Base-by-base conservation (phyloP, 30 jellyfish, hydroid and myxozoan genomes). In the Mastigias papua region DNA sequence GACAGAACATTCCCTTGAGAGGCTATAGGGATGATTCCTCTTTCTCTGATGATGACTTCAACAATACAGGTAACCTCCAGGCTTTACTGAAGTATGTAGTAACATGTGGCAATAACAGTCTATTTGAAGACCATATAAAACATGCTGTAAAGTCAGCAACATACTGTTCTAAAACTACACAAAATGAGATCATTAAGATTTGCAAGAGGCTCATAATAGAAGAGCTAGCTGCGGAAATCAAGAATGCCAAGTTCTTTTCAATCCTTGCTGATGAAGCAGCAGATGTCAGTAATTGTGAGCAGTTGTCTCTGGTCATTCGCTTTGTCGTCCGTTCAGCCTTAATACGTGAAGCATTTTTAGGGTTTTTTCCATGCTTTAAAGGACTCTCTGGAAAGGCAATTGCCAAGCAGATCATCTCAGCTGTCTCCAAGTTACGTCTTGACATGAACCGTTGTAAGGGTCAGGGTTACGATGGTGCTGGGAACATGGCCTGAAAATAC, bases 391-490 rank as follows among this genome's bases (percentile, higher is more conserved):
- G 97, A 30, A 82, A 69, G 46, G 92, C 73, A 31, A 48, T 93
- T 34, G 70, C 86, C 23, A 48, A 87, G 17, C 57, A 69, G 73
- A 79, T 92, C 42, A 31, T 92, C 66, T 29, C 29, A 23, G 69
- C 69, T 32, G 33, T 84, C 64, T 37, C 54, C 25, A 84, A 15
- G 23, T 48, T 84, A 15, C 88, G 93, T 13, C 80, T 69, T 27
- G 88, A 80, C 48, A 69, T 86, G 35, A n/a, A 34, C 16, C 48
- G 6, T 34, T 86, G 98, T 48, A 37, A 91, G 33, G 94, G 94
- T 25, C 98, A 92, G 63, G 91, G 95, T 25, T 86, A 86, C 50
- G 95, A 92, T 86, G 94, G 94, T 34, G 98, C 98, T 29, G 97
- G 94, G 30, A 48, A 89, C 37, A 81, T 92, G 86, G 91, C 97